Percentiles rank a stretch among this genome's conserved stretches.
These are phyloP conservation scores for Lissonota sp. DNA, from an alignment of 2,888 invertebrate species.

Conservation along the genomic window DNA sequence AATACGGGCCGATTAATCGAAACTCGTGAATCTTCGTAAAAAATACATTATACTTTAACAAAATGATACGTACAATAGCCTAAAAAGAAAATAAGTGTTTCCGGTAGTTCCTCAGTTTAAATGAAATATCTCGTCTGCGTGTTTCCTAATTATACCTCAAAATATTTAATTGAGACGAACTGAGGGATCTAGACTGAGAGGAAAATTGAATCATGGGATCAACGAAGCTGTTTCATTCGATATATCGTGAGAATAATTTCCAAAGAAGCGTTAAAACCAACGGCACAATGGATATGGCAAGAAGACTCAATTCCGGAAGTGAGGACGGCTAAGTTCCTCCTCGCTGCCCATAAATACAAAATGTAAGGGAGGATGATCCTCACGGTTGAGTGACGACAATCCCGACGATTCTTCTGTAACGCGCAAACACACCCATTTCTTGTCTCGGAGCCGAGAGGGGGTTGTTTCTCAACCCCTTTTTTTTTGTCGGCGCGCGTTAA, in stretches of 20 bases:
- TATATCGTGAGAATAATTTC: slow-evolving; percentile 41
- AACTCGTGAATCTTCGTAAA: slow-evolving; percentile 42
- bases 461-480: slow-evolving; percentile 48
- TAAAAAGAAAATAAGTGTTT: slow-evolving; percentile 25
- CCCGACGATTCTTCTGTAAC: slow-evolving; percentile 24
- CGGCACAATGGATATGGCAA: slow-evolving; percentile 5
- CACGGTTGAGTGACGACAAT: slow-evolving; percentile 48
- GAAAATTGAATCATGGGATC: slow-evolving; percentile 4
- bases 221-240: slow-evolving; percentile 15
- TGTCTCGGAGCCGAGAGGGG: slow-evolving; percentile 48
- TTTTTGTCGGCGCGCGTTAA: slow-evolving; percentile 74
- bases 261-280: slow-evolving; percentile 3
- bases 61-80: not conserved
- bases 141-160: slow-evolving; percentile 17
- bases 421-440: not conserved
- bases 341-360: slow-evolving; percentile 4
- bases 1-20: slow-evolving; percentile 53
- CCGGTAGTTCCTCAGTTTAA: slow-evolving; percentile 12
- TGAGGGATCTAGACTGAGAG: slow-evolving; percentile 2
- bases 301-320: slow-evolving; percentile 47
- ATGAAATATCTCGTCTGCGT: not conserved
- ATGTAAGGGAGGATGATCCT: slow-evolving; percentile 49
- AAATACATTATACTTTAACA: not conserved
- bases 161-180: not conserved
- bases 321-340: slow-evolving; percentile 26